Base-by-base conservation (phyloP, 2,888 invertebrate species). In the Ferdinandea cuprea region DNA sequence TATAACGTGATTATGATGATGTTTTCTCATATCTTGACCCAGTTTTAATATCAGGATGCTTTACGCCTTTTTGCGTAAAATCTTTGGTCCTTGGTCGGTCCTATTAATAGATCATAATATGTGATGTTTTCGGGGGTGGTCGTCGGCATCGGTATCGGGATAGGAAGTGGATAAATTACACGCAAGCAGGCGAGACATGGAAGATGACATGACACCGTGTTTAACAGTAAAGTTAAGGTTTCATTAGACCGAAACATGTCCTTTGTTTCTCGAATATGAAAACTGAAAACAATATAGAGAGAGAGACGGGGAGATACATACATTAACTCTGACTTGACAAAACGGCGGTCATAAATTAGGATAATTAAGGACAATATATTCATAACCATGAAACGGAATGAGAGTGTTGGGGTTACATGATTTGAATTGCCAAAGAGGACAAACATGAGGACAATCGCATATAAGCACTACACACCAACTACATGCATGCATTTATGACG, bases 331-430 rank as follows among this genome's bases (percentile, higher is more conserved):
- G 54, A 77, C 54, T 77, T 83, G 77, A 77, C 83, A 83, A 83
- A 83, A 83, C 71, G 83, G 61, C 68, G 71, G 54, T 56, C 77
- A 72, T 83, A 83, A 77, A 83, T 83, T 77, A 77, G 71, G 72
- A 71, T 83, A 83, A 83, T 83, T 83, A 83, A 77, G 83, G 77
- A 77, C 83, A 68, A 72, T 77, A 63, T 83, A 83, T 83, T 83
- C 83, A 83, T 83, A 83, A 83, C 77, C 77, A 83, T 83, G 83
- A 77, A 83, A 72, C 52, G 59, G 42, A 59, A 76, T 63, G 69
- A 74, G 76, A 56, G 54, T 73, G 56, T 37, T 63, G 61, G 19
- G 61, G 15, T n/a, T 63, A 66, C 80, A 71, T 76, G 80, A 59
- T 81, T 71, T 81, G 76, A 63, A 81, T 81, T 58, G 65, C 46